A percentile compares a stretch with the other conserved stretches of the same genome.
These are phyloP conservation scores for Ericerus pela DNA, from an alignment of 1,140 invertebrate species.

Conservation along the genomic window DNA sequence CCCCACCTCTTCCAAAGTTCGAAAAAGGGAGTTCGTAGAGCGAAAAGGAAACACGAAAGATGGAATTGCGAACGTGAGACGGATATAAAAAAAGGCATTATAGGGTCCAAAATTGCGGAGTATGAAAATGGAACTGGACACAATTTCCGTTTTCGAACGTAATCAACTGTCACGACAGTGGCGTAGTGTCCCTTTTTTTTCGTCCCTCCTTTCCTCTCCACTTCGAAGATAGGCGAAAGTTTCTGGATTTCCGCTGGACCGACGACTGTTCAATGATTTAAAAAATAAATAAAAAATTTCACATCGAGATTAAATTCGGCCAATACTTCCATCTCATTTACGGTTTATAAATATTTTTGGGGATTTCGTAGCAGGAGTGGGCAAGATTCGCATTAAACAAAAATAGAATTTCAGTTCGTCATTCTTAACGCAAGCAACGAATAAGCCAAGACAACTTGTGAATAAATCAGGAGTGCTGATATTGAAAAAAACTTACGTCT, in stretches of 20 bases:
- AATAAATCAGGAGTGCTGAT: too few species aligned
- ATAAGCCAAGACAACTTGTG: too few species aligned
- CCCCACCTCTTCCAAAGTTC: too few species aligned
- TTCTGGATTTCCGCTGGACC: conserved; percentile 2
- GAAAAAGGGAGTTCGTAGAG: too few species aligned
- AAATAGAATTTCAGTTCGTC: too few species aligned
- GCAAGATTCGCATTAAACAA: too few species aligned
- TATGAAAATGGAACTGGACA: conserved; percentile 11
- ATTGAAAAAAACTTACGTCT: too few species aligned
- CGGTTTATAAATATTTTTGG: background rate
- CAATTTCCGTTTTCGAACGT: conserved; percentile 10
- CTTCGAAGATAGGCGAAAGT: background rate
- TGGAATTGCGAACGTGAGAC: conserved; percentile 1
- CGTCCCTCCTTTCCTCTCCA: too few species aligned
- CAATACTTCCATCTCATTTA: conserved; percentile 5
- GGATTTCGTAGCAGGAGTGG: too few species aligned
- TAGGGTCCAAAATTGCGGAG: conserved; percentile 5
- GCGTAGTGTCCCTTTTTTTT: background rate
- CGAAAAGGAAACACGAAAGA: too few species aligned
- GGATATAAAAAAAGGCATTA: conserved; percentile 5
- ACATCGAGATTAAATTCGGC: conserved; percentile 6
- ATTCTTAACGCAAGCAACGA: too few species aligned
- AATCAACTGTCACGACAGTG: conserved; percentile 5
- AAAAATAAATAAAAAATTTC: conserved; percentile 1
- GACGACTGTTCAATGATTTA: conserved; percentile 1